Evolutionary conservation across 2,113 vertebrate genomes (phyloP).

Genomic region (Ascaphus truei): DNA sequence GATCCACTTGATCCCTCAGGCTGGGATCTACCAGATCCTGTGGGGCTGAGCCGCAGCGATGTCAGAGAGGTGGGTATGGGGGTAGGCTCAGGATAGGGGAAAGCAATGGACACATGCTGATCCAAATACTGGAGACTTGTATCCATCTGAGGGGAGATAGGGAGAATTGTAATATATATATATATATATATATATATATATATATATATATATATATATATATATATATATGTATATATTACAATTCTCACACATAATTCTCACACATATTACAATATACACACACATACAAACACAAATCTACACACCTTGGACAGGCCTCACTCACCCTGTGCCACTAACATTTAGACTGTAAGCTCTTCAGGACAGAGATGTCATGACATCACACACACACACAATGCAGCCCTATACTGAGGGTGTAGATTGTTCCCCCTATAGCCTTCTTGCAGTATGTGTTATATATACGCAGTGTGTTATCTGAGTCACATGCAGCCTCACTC

Average conservation of each 20-base stretch:
- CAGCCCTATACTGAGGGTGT: too few relatives aligned
- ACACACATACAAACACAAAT: too few relatives aligned
- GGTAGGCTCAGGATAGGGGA: background rate
- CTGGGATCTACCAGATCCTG: constrained; percentile 31
- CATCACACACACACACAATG: too few relatives aligned
- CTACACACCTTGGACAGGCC: too few relatives aligned
- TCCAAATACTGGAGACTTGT: constrained; percentile 16
- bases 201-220: background rate
- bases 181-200: background rate
- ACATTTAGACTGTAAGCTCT: too few relatives aligned
- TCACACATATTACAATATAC: background rate
- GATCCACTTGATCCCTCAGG: constrained; percentile 41
- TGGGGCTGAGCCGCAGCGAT: background rate
- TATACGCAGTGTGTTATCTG: too few relatives aligned
- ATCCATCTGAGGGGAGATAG: constrained; percentile 51
- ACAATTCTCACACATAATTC: too few relatives aligned
- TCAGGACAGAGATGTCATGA: too few relatives aligned
- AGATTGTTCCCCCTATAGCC: too few relatives aligned
- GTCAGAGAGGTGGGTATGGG: background rate
- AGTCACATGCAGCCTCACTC: constrained; percentile 31
- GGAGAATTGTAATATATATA: background rate
- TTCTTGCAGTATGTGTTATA: too few relatives aligned
- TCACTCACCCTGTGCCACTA: too few relatives aligned
- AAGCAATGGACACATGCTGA: constrained; percentile 28
- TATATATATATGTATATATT: background rate